Conservation (phyloP, 2,797 vertebrate genomes). For the Buphagus erythrorhynchus region DNA sequence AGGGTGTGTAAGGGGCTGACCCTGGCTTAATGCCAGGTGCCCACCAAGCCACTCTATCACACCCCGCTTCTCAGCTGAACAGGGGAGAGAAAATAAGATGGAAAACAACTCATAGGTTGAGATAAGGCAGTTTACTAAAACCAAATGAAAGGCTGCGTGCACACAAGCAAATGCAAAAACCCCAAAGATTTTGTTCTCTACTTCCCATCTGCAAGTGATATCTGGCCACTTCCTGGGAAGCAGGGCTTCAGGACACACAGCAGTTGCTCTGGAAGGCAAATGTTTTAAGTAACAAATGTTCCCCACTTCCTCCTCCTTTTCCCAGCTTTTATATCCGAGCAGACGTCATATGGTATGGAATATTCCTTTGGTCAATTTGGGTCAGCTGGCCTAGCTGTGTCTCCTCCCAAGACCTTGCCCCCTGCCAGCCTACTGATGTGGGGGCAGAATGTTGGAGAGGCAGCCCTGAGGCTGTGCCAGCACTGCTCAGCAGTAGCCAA, state of each 20-base stretch:
- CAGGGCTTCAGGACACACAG: background rate
- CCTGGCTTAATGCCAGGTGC: background rate
- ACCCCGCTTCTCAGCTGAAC: background rate
- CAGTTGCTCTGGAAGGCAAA: background rate
- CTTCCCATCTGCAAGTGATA: background rate
- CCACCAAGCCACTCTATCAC: background rate
- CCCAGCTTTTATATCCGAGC: background rate
- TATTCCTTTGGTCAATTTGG: background rate
- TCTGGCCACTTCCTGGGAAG: fast-evolving
- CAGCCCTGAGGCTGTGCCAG: background rate
- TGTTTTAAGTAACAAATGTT: fast-evolving
- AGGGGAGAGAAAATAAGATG: background rate
- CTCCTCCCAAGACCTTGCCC: background rate
- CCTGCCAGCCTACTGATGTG: background rate
- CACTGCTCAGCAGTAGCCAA: background rate
- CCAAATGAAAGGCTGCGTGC: fast-evolving
- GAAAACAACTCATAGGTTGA: background rate
- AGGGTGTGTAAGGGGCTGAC: background rate
- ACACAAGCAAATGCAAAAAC: background rate
- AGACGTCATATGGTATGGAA: background rate
- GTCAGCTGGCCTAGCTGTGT: background rate
- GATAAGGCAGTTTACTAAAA: background rate
- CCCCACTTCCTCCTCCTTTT: background rate
- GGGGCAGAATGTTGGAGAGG: background rate
- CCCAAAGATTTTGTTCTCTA: background rate